Evolutionary conservation across 92 coral and sea anemone species (phyloP).

Genomic region (Meandrina meandrites): DNA sequence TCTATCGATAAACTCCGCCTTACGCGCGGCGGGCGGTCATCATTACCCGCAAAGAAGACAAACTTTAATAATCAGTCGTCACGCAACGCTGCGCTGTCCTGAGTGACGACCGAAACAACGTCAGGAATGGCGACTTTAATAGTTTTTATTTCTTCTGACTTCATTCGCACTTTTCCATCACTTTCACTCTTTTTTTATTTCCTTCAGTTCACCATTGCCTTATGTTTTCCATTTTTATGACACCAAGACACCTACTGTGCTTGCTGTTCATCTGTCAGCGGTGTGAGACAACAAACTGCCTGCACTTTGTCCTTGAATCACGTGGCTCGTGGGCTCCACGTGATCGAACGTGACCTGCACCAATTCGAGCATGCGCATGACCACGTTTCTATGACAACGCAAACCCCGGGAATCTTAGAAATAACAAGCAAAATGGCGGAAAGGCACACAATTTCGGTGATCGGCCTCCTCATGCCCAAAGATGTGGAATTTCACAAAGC

Average conservation of each 20-base stretch:
- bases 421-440: conserved; percentile 81
- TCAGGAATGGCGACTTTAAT: too few relatives aligned
- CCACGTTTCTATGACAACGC: conserved; percentile 27
- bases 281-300: too few relatives aligned
- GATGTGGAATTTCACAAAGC: conserved; percentile 92
- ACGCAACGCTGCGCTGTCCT: too few relatives aligned
- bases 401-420: conserved; percentile 34
- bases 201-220: not conserved
- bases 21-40: too few relatives aligned
- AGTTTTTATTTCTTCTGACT: too few relatives aligned
- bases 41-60: too few relatives aligned
- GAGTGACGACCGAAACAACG: too few relatives aligned
- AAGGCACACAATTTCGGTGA: conserved; percentile 64
- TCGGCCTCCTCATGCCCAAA: conserved; percentile 92
- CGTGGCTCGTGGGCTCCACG: not conserved
- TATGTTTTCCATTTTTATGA: too few relatives aligned
- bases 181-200: not conserved
- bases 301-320: conserved; percentile 22
- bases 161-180: not conserved
- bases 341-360: conserved; percentile 14
- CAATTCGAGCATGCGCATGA: not conserved
- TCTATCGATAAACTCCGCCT: too few relatives aligned
- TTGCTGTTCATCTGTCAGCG: too few relatives aligned
- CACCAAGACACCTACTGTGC: too few relatives aligned
- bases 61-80: too few relatives aligned